Percentiles rank a stretch among this genome's conserved stretches.
Conservation (phyloP, 2,797 vertebrate species). For the Cynodonichthys magdalenae region DNA sequence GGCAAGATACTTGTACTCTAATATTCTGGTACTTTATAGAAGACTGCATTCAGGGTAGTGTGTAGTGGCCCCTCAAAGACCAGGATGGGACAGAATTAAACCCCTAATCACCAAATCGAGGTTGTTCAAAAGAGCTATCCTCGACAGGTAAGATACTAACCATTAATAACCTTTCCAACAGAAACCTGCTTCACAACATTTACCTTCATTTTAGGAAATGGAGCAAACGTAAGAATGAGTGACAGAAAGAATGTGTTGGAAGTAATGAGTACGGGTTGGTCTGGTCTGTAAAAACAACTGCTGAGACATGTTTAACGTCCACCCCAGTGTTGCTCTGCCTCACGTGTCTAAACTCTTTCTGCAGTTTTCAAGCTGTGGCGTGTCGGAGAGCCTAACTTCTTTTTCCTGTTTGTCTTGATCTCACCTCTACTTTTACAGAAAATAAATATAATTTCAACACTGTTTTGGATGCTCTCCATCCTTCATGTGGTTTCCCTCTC, state of each 20-base stretch:
- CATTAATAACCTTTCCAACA: too few relatives aligned
- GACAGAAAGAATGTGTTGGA: slow-evolving; percentile 21
- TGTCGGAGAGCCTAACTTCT: slow-evolving; percentile 36
- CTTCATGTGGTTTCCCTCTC: slow-evolving; percentile 34
- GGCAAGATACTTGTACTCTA: too few relatives aligned
- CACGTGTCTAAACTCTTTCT: slow-evolving; percentile 46
- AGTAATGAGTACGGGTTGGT: slow-evolving; percentile 64
- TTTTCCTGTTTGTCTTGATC: slow-evolving; percentile 3
- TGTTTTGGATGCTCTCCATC: slow-evolving; percentile 49
- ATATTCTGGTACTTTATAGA: too few relatives aligned
- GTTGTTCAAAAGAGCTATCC: too few relatives aligned
- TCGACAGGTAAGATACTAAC: too few relatives aligned
- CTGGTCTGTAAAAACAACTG: slow-evolving; percentile 62
- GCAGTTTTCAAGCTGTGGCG: slow-evolving; percentile 62
- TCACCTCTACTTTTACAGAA: slow-evolving; percentile 36
- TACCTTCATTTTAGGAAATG: not conserved
- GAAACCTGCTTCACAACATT: too few relatives aligned
- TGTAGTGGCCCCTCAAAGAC: too few relatives aligned
- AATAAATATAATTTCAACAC: slow-evolving; percentile 41
- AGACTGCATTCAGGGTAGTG: too few relatives aligned
- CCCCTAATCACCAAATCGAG: too few relatives aligned
- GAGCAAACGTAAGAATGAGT: slow-evolving; percentile 30
- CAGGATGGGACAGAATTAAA: too few relatives aligned
- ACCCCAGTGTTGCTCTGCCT: slow-evolving; percentile 32
- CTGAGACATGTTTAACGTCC: slow-evolving; percentile 65